Conservation (phyloP, 1,140 invertebrate genomes). For the Aporrectodea caliginosa region DNA sequence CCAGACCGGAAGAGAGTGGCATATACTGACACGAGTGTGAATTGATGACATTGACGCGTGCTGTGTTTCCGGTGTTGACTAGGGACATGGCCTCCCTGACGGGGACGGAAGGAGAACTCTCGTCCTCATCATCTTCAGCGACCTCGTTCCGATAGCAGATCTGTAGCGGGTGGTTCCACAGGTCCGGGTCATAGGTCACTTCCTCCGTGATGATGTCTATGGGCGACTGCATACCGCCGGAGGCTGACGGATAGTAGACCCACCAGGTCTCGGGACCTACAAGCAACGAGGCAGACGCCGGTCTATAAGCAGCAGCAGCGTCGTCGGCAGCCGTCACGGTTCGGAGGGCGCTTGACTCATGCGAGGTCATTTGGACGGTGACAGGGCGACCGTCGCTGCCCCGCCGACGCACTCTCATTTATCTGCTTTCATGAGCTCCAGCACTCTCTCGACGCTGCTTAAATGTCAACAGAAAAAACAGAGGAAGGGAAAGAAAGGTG, state of each 20-base stretch:
- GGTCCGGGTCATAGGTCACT: constrained; percentile 12
- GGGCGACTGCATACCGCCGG: constrained; percentile 17
- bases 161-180: constrained; percentile 8
- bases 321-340: too few species aligned
- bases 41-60: neutral
- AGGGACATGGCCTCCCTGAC: constrained; percentile 4
- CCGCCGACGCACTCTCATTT: too few species aligned
- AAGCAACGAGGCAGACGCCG: too few species aligned
- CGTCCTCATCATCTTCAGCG: constrained; percentile 11
- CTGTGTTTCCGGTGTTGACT: constrained; percentile 14
- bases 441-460: too few species aligned
- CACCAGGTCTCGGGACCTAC: constrained; percentile 19
- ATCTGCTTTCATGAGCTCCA: too few species aligned
- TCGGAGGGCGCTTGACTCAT: too few species aligned
- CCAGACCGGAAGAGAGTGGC: too few species aligned
- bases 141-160: constrained; percentile 15
- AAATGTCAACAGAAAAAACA: too few species aligned
- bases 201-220: constrained; percentile 20
- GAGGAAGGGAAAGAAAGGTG: too few species aligned
- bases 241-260: constrained; percentile 16
- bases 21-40: constrained; percentile 5
- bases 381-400: too few species aligned
- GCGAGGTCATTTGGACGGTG: too few species aligned
- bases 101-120: neutral
- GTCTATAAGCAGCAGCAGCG: too few species aligned